Evolutionary conservation across 2,888 invertebrate species (phyloP).

Genomic region (Sminthurides aquaticus): DNA sequence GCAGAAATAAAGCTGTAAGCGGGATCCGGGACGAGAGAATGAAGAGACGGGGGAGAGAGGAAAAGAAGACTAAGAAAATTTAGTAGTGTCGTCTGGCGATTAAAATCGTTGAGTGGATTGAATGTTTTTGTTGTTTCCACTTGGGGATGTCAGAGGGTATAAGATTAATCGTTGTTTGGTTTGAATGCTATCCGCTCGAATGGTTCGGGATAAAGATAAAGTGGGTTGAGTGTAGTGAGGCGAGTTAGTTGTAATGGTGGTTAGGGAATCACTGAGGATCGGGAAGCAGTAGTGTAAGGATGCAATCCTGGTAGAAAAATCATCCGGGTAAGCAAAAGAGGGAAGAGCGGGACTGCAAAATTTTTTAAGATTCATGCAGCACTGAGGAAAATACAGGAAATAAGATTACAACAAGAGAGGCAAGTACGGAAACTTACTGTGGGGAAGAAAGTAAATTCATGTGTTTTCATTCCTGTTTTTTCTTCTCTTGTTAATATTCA

Average conservation of each 20-base stretch:
- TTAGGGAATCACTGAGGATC: too few relatives aligned
- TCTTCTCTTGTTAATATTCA: conserved; percentile 4
- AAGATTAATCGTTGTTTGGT: conserved; percentile 43
- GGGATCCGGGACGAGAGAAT: conserved; percentile 3
- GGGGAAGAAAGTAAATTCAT: background rate
- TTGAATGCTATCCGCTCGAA: conserved; percentile 29
- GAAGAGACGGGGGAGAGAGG: conserved; percentile 1
- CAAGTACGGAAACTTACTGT: too few relatives aligned
- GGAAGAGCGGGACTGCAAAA: too few relatives aligned
- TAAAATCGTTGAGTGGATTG: conserved; percentile 23
- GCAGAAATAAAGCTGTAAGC: too few relatives aligned
- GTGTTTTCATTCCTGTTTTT: background rate
- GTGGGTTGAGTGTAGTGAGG: background rate
- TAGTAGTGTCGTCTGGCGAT: conserved; percentile 11
- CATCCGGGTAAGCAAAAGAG: too few relatives aligned
- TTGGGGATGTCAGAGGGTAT: conserved; percentile 17
- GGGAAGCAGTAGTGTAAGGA: too few relatives aligned
- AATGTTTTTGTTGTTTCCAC: conserved; percentile 25
- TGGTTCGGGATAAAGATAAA: conserved; percentile 21
- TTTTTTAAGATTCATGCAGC: too few relatives aligned
- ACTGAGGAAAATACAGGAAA: too few relatives aligned
- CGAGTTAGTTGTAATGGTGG: background rate
- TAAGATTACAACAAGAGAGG: too few relatives aligned
- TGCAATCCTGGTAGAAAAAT: too few relatives aligned
- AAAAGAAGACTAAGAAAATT: conserved; percentile 3